These are phyloP conservation scores for Ypsolopha scabrella DNA, from an alignment of 2,888 invertebrate species.

Conservation along the genomic window DNA sequence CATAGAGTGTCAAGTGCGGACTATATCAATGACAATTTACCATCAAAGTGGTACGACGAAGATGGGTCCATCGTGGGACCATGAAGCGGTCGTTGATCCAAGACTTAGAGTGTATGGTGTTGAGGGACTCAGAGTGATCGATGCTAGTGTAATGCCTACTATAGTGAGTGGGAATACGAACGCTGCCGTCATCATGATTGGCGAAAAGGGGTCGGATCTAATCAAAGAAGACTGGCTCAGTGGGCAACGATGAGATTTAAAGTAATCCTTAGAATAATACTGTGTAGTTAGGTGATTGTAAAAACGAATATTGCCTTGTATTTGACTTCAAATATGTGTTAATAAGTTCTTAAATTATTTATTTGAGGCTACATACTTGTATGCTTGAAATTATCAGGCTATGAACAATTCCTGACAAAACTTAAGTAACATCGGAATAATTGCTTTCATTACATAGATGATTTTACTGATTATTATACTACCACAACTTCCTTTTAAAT, in stretches of 20 bases:
- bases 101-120: conserved; percentile 82
- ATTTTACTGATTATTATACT: too few relatives aligned
- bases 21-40: conserved; percentile 91
- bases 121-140: conserved; percentile 82
- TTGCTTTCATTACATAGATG: too few relatives aligned
- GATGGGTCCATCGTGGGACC: conserved; percentile 87
- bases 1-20: conserved; percentile 88
- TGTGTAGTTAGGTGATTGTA: too few relatives aligned
- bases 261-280: not conserved
- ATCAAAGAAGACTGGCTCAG: conserved; percentile 86
- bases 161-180: conserved; percentile 92
- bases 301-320: too few relatives aligned
- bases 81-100: conserved; percentile 85
- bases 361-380: too few relatives aligned
- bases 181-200: conserved; percentile 93
- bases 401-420: too few relatives aligned
- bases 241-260: conserved; percentile 34
- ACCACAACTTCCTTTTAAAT: too few relatives aligned
- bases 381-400: too few relatives aligned
- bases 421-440: too few relatives aligned
- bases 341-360: too few relatives aligned
- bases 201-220: conserved; percentile 88
- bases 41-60: conserved; percentile 91
- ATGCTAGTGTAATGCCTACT: conserved; percentile 91
- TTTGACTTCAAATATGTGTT: too few relatives aligned